Percentiles rank a stretch among this genome's conserved stretches.
phyloP scores from a whole-genome alignment of 2,113 vertebrate species.

The Lipophrys pholis region DNA sequence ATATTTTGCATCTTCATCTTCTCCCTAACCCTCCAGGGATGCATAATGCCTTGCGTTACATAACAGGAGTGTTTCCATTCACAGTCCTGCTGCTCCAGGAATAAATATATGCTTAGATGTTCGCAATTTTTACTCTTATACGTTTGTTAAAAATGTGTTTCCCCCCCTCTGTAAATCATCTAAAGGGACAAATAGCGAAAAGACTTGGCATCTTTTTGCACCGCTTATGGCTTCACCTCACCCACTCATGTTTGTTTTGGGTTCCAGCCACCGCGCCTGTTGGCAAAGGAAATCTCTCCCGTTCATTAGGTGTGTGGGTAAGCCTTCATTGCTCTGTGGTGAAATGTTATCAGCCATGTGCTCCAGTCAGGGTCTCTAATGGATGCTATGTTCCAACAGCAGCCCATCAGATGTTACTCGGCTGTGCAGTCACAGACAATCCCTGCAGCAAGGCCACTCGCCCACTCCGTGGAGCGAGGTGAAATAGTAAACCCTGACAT shows the following conservation, averaged over 20 bases:
- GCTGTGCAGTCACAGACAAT: conserved; percentile 23
- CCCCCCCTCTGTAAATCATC: conserved; percentile 36
- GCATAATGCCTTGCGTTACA: conserved; percentile 67
- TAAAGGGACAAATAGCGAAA: conserved; percentile 25
- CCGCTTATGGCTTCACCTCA: conserved; percentile 10
- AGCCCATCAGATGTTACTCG: conserved; percentile 45
- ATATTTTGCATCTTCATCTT: conserved; percentile 71
- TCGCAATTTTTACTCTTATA: conserved; percentile 54
- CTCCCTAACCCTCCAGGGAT: conserved; percentile 63
- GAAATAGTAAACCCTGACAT: conserved; percentile 37
- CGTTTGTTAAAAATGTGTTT: conserved; percentile 56
- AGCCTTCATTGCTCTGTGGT: conserved; percentile 24
- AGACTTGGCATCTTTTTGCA: not conserved
- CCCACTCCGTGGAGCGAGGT: conserved; percentile 24
- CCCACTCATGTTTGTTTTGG: conserved; percentile 14
- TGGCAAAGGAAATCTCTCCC: conserved; percentile 13
- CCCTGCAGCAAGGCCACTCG: conserved; percentile 49
- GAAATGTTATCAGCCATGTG: conserved; percentile 23
- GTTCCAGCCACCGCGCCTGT: not conserved
- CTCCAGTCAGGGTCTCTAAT: conserved; percentile 37
- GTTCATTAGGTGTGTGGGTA: conserved; percentile 32
- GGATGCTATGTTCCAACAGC: conserved; percentile 38
- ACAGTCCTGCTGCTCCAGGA: conserved; percentile 56
- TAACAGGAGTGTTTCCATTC: conserved; percentile 69
- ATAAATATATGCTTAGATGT: conserved; percentile 63